Percentiles rank a stretch among this genome's conserved stretches.
Evolutionary conservation across 2,113 vertebrate genomes (phyloP).

Genomic region (Istiophorus platypterus): DNA sequence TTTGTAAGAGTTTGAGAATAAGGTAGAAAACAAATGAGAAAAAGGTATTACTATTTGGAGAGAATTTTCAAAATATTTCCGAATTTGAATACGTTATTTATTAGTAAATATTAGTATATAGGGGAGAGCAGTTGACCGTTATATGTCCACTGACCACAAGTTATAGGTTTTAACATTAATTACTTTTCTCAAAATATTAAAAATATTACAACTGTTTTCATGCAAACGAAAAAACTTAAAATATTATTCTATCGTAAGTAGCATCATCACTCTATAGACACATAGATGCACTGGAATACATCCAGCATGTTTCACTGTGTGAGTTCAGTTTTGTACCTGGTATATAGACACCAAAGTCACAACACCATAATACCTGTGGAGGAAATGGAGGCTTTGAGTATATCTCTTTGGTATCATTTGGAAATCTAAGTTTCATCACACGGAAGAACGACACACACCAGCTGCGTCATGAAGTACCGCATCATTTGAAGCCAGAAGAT

Average conservation of each 20-base stretch:
- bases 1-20: not conserved
- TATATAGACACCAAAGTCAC: slow-evolving; percentile 96
- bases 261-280: not conserved
- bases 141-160: not conserved
- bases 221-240: no score
- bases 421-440: not conserved
- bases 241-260: not conserved
- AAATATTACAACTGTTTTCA: not conserved
- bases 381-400: slow-evolving; percentile 20
- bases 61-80: not conserved
- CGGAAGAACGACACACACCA: not conserved
- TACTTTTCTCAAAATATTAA: not conserved
- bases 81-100: not conserved
- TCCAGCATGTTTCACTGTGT: not conserved
- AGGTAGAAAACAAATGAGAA: not conserved
- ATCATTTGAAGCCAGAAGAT: not conserved
- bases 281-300: not conserved
- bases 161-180: not conserved
- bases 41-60: not conserved
- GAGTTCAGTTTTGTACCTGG: slow-evolving; percentile 86
- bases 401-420: not conserved
- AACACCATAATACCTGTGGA: slow-evolving; percentile 92
- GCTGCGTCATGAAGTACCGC: not conserved
- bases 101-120: not conserved
- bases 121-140: not conserved